Evolutionary conservation across 2,113 vertebrate species (phyloP).

Genomic region (Cygnus buccinator): DNA sequence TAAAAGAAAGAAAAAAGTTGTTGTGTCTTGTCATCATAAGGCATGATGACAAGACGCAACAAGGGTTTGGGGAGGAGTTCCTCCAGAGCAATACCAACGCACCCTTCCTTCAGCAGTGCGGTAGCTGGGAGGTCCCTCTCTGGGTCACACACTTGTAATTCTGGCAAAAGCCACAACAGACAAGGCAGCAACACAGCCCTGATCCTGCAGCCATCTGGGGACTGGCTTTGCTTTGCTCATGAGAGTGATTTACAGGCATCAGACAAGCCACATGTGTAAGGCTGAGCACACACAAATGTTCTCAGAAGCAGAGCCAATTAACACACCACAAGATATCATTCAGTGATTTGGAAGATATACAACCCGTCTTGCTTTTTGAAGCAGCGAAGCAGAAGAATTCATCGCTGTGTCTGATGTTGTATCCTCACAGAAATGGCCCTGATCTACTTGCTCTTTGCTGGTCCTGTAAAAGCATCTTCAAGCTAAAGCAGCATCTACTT

Average conservation of each 20-base stretch:
- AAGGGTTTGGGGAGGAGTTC: neutral
- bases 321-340: conserved; percentile 35
- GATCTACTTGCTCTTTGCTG: neutral
- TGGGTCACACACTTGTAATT: neutral
- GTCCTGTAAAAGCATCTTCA: neutral
- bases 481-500: neutral
- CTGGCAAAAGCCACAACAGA: neutral
- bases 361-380: conserved; percentile 31
- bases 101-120: neutral
- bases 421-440: neutral
- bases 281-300: conserved; percentile 41
- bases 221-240: neutral
- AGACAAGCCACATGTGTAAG: conserved; percentile 57
- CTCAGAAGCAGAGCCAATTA: conserved; percentile 60
- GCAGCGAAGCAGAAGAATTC: conserved; percentile 16
- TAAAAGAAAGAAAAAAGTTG: neutral
- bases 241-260: conserved; percentile 48
- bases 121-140: neutral
- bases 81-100: neutral
- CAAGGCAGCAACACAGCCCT: neutral
- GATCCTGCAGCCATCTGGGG: conserved; percentile 23
- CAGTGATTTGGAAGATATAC: conserved; percentile 34
- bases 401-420: neutral
- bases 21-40: neutral
- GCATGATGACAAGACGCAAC: neutral